Base-by-base conservation (phyloP, 2,797 vertebrate species). In the Astyanax mexicanus region DNA sequence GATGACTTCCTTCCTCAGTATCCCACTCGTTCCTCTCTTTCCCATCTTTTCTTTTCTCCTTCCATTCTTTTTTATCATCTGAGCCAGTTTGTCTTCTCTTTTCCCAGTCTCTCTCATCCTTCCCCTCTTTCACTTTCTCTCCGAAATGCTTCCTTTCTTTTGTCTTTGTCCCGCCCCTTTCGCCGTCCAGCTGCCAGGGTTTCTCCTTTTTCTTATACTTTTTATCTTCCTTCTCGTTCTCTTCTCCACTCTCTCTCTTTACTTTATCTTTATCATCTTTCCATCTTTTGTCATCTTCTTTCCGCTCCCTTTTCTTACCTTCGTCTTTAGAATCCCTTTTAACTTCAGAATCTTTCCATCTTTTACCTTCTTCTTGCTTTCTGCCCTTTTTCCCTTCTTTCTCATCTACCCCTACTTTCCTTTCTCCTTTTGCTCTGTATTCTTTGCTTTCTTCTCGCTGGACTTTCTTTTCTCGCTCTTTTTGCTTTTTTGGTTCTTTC, bases 321-420 rank as follows among this genome's bases (percentile, higher is more conserved):
- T 54, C 86, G 58, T 84, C 85, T 37, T 84, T 86, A 79, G 60
- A 5, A 10, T 70, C 78, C 66, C 84, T 83, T 19, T 57, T 73
- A 21, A 86, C 71, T 11, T 45, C 75, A 19, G 73, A n/a, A 61
- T 75, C 79, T 1, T 84, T 81, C 52, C 84, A 52, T 84, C 85
- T 3, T 66, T 12, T 3, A 79, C 78, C 32, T 81, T 81, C 58
- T 69, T 60, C 38, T 29, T 57, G 27, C 42, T 37, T 35, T 35
- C 37, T 19, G 17, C 21, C 51, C 47, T 4, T 58, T 35, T 58
- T 61, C 35, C 40, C 44, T 40, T 57, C 64, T 64, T 78, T 88
- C 40, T 45, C 65, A 62, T 38, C 12, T 45, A 60, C 27, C 35
- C 27, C 15, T 44, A 32, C 64, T 13, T 52, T 84, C 52, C 55